These are phyloP conservation scores for Rotaria sp. DNA, from an alignment of 2,888 invertebrate species.

Conservation along the genomic window DNA sequence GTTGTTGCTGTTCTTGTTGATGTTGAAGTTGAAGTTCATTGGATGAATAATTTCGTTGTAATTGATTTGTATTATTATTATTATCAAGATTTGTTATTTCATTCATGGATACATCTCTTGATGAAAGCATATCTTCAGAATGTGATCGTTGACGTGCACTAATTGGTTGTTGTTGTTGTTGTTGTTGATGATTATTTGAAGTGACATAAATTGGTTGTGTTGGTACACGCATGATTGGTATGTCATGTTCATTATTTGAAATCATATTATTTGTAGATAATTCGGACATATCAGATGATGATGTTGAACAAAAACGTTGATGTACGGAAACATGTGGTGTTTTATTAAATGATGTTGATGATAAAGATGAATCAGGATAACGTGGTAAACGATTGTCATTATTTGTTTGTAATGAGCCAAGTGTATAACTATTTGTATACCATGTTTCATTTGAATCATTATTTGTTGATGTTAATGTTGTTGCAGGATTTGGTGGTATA, in stretches of 20 bases:
- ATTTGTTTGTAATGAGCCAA: not conserved
- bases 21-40: not conserved
- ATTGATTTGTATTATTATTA: not conserved
- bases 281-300: not conserved
- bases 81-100: not conserved
- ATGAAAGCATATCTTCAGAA: slow-evolving; percentile 28
- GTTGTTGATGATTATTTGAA: slow-evolving; percentile 8
- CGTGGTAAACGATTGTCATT: not conserved
- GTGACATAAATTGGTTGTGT: slow-evolving; percentile 11
- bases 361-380: not conserved
- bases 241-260: not conserved
- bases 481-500: not conserved
- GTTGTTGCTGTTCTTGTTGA: not conserved
- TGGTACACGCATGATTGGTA: slow-evolving; percentile 1
- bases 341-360: not conserved
- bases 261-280: not conserved
- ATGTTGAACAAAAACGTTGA: slow-evolving; percentile 15
- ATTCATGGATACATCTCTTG: not conserved
- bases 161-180: not conserved
- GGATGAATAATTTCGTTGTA: not conserved
- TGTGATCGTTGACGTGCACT: not conserved
- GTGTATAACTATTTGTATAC: slow-evolving; percentile 20
- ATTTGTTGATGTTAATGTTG: not conserved
- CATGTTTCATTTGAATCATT: not conserved
- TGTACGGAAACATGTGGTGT: not conserved